Conservation (phyloP, 2,888 invertebrate species). For the Octodonta nipae region DNA sequence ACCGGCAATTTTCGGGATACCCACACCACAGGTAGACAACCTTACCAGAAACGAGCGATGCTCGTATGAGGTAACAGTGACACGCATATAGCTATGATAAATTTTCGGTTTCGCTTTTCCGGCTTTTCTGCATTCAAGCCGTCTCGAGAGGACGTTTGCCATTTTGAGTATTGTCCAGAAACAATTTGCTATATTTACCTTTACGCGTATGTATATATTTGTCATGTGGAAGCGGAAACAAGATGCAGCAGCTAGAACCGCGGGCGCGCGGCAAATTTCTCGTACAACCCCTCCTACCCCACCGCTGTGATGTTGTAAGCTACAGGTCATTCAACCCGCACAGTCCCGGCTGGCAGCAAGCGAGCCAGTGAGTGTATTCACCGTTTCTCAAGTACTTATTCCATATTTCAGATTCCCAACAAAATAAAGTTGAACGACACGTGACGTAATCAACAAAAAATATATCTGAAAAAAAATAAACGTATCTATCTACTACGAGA, state of each 20-base stretch:
- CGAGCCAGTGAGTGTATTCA: conserved; percentile 25
- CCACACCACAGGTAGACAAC: too few relatives aligned
- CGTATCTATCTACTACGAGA: too few relatives aligned
- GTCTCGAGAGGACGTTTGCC: too few relatives aligned
- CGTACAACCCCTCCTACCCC: conserved; percentile 22
- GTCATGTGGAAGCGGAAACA: conserved; percentile 33
- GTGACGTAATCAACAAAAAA: conserved; percentile 6
- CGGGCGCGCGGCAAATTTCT: conserved; percentile 34
- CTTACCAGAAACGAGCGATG: too few relatives aligned
- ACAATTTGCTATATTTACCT: conserved; percentile 12
- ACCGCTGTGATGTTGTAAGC: conserved; percentile 26
- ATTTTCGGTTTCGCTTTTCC: too few relatives aligned
- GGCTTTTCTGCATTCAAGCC: too few relatives aligned
- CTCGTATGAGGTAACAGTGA: too few relatives aligned
- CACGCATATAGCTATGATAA: too few relatives aligned
- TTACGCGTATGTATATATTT: conserved; percentile 12
- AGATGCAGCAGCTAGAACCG: conserved; percentile 32
- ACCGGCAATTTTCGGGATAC: too few relatives aligned
- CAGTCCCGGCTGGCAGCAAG: conserved; percentile 33
- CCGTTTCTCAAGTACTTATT: conserved; percentile 31
- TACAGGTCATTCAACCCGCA: conserved; percentile 37
- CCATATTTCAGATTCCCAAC: conserved; percentile 19
- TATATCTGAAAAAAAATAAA: too few relatives aligned
- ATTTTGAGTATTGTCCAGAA: conserved; percentile 3
- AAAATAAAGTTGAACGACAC: conserved; percentile 1